Base-by-base conservation (phyloP, 2,888 invertebrate genomes). In the Cremastinae sp. region DNA sequence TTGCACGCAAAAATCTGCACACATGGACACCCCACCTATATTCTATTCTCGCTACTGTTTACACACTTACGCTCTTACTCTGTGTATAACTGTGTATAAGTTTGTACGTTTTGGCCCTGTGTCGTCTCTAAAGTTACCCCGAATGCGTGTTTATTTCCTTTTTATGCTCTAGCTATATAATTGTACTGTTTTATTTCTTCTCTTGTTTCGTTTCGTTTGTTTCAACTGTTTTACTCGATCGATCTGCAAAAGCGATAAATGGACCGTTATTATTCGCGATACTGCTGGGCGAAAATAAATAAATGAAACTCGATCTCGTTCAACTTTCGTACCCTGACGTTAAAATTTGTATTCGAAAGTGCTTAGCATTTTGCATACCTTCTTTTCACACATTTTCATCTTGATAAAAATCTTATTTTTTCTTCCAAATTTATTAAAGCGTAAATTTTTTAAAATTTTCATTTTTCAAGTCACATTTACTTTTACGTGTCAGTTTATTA, bases 31-130 rank as follows among this genome's bases (percentile, higher is more conserved):
- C 38, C 22, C 41, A 64, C 62, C 45, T 47, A 9, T 59, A 41
- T 49, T 59, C 43, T 73, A 49, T 34, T 73, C 45, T 73, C 65
- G 53, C 69, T 69, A 68, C 51, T 68, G 28, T 72, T n/a, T 61
- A 68, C 38, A 75, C 51, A 36, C 61, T 12, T 58, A 16, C 53
- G 56, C 75, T 62, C 71, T 51, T 16, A 34, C 12, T 38, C 5
- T 69, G 14, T 41, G 28, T 18, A 43, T 43, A 68, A 41, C 8
- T 51, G 14, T 59, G 10, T 28, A 41, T 34, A 58, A 53, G 41
- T 69, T 41, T 65, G 54, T 56, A 14, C 12, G 28, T 10, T 72
- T 47, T 66, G 16, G 49, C 53, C 34, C 43, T n/a, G 64, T 49
- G 10, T 28, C 16, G 28, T 59, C 14, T 20, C 28, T 5, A 28